phyloP scores from a whole-genome alignment of 2,797 vertebrate species.

The Takifugu rubripes region DNA sequence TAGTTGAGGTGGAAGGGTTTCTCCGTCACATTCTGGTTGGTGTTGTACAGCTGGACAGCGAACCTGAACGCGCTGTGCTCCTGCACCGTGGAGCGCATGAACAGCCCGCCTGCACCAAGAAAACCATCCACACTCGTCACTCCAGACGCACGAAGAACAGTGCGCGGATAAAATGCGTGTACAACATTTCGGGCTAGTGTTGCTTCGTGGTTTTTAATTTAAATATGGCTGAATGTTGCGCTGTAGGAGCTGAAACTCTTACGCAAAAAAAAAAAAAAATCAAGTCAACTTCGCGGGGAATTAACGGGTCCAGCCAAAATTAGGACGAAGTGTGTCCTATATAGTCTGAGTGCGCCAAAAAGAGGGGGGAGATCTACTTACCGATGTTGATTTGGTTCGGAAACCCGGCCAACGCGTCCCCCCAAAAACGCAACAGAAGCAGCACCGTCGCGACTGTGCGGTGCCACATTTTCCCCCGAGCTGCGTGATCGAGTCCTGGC shows the following conservation, averaged over 20 bases:
- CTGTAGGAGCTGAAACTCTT: conserved; percentile 41
- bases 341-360: conserved; percentile 15
- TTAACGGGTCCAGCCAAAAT: conserved; percentile 8
- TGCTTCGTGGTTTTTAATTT: too few relatives aligned
- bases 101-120: conserved; percentile 86
- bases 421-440: conserved; percentile 78
- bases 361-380: conserved; percentile 68
- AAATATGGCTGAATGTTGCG: conserved; percentile 8
- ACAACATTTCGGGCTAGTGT: too few relatives aligned
- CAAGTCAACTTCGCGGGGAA: conserved; percentile 51
- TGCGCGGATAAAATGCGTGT: too few relatives aligned
- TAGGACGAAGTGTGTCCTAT: conserved; percentile 21
- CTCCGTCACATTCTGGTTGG: conserved; percentile 97
- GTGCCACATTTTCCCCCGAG: conserved; percentile 87
- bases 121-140: background rate
- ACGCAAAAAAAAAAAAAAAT: conserved; percentile 3
- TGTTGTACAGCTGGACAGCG: conserved; percentile 98
- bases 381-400: conserved; percentile 98
- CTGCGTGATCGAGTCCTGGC: conserved; percentile 81
- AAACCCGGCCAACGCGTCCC: conserved; percentile 84
- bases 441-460: conserved; percentile 72
- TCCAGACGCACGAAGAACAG: too few relatives aligned
- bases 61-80: conserved; percentile 99
- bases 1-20: conserved; percentile 98
- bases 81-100: conserved; percentile 97